Evolutionary conservation across 1,140 invertebrate species (phyloP), one percentile per base, ranked within the genome.

Genomic region (Lepidurus couesii): DNA sequence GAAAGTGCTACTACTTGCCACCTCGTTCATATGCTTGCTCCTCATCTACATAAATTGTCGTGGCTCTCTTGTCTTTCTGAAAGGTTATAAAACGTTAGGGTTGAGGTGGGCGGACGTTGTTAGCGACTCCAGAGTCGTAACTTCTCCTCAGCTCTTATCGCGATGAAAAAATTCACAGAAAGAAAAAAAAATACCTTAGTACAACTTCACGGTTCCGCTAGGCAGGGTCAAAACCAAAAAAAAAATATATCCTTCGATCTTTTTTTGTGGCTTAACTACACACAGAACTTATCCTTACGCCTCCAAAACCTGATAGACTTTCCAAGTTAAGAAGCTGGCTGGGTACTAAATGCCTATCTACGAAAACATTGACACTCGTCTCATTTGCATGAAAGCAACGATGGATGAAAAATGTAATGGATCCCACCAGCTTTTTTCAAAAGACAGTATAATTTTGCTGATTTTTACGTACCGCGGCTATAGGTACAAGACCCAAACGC

Each of bases 381-480:
- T 65, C 53, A 65, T 65, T 65, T 65, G 53, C 53, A 65, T 65
- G 53, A 65, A 65, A 65, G 53, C 53, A 65, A 65, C 53, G 53
- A 21, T 21, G 21, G 53, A 65, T 11, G 53, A 65, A 47, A 65
- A 65, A 65, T 65, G 16, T 65, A 65, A 65, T 65, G 53, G 53
- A 65, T 65, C 53, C 53, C 53, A n/a, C n/a, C 53, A 65, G 53
- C 53, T 13, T 65, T 65, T 65, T 65, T 21, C 34, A 34, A 65
- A n/a, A 65, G 53, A 11, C 53, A 21, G 53, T 65, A 65, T 65
- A 65, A 65, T 65, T 65, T 65, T 65, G 16, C 53, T 21, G 53
- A 65, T 65, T 16, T 16, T 65, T 16, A 21, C 53, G 53, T 65
- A 65, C 53, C 16, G 16, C 53, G 53, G 53, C 16, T 10, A n/a